These are phyloP conservation scores for Morpho deidamia DNA, from an alignment of 2,888 invertebrate species.

Conservation along the genomic window DNA sequence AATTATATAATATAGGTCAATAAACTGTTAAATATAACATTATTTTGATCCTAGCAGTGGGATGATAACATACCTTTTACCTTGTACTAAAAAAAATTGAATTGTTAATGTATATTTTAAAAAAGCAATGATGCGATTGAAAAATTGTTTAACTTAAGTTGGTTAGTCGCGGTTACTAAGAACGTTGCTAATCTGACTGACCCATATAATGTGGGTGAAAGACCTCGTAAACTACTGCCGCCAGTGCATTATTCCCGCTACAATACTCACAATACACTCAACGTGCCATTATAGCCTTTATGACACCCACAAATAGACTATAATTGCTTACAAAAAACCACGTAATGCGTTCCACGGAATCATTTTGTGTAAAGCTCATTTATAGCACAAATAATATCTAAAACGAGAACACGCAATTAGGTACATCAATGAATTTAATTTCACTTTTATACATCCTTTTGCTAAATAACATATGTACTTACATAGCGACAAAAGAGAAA, in stretches of 20 bases:
- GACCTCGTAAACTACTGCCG: conserved; percentile 74
- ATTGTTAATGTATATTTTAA: too few relatives aligned
- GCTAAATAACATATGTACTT: background rate
- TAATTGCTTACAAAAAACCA: conserved; percentile 31
- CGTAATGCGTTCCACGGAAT: conserved; percentile 53
- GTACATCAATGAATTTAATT: conserved; percentile 21
- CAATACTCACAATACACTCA: conserved; percentile 45
- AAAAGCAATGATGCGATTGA: conserved; percentile 9
- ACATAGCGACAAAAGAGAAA: too few relatives aligned
- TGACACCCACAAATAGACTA: conserved; percentile 37
- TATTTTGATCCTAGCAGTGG: too few relatives aligned
- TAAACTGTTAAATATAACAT: too few relatives aligned
- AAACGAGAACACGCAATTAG: conserved; percentile 40
- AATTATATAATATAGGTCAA: too few relatives aligned
- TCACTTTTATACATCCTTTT: conserved; percentile 19
- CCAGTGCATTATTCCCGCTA: conserved; percentile 70
- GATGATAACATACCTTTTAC: too few relatives aligned
- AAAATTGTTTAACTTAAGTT: conserved; percentile 21
- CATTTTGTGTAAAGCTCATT: conserved; percentile 58
- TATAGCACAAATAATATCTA: conserved; percentile 56
- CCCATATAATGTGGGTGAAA: conserved; percentile 75
- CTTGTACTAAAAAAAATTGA: too few relatives aligned
- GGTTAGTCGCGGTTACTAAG: conserved; percentile 30
- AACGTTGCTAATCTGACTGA: conserved; percentile 74
- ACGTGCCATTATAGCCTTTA: conserved; percentile 48